A percentile compares a stretch with the other conserved stretches of the same genome.
Evolutionary conservation across 2,797 vertebrate species (phyloP).

Genomic region (Etheostoma perlongum): DNA sequence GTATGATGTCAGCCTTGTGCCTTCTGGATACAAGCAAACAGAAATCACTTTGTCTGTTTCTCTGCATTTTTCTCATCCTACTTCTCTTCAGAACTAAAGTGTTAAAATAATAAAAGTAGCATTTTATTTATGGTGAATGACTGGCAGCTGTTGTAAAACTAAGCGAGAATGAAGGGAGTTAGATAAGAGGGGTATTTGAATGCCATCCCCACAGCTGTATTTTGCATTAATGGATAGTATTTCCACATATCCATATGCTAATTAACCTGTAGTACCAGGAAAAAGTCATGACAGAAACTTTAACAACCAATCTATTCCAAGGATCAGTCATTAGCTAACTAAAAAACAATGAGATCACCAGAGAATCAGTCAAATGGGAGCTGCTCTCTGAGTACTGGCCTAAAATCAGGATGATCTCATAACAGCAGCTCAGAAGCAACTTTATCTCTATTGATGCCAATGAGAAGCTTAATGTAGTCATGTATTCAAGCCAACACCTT

Average conservation of each 20-base stretch:
- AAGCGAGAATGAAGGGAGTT: constrained; percentile 1
- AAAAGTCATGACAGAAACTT: constrained; percentile 58
- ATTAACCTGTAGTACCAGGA: constrained; percentile 52
- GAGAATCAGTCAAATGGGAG: constrained; percentile 71
- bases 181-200: constrained; percentile 15
- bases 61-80: neutral
- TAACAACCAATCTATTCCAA: constrained; percentile 53
- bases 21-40: constrained; percentile 7
- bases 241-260: constrained; percentile 38
- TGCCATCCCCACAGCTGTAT: constrained; percentile 31
- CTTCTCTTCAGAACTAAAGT: neutral
- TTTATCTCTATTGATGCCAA: constrained; percentile 65
- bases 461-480: constrained; percentile 37
- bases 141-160: constrained; percentile 16
- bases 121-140: neutral
- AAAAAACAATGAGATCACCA: constrained; percentile 78
- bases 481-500: constrained; percentile 16
- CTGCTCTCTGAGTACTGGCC: constrained; percentile 68
- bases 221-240: constrained; percentile 21
- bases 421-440: constrained; percentile 50
- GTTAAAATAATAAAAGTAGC: constrained; percentile 15
- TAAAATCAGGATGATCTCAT: constrained; percentile 76
- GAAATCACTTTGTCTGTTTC: neutral
- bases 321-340: constrained; percentile 72
- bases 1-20: constrained; percentile 31